Evolutionary conservation across 2,113 vertebrate genomes (phyloP).

Genomic region (Motacilla alba): DNA sequence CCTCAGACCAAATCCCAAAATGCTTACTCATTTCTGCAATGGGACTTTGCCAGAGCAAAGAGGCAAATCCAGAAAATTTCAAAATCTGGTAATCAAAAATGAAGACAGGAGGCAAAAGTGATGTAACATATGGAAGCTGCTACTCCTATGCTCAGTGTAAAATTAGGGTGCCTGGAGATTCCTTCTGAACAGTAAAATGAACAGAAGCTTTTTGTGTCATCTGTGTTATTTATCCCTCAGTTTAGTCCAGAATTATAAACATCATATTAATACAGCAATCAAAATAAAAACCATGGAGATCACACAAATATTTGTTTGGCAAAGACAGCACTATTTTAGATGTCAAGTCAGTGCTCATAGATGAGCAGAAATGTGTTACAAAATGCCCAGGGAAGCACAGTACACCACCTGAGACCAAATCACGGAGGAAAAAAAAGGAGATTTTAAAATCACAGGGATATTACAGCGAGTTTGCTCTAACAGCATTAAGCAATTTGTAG

Average conservation of each 20-base stretch:
- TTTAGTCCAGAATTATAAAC: neutral
- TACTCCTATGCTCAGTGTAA: neutral
- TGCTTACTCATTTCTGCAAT: constrained; percentile 22
- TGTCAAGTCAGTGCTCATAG: neutral
- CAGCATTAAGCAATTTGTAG: neutral
- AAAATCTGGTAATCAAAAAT: neutral
- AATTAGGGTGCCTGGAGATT: neutral
- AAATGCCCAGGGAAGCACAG: neutral
- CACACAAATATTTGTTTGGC: neutral
- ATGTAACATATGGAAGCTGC: neutral
- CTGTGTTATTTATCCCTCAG: neutral
- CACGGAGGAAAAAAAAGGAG: neutral
- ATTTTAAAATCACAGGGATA: neutral
- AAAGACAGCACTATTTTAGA: neutral
- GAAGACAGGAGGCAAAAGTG: neutral
- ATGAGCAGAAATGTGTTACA: neutral
- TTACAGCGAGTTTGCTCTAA: neutral
- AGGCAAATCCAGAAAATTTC: neutral
- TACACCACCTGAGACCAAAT: neutral
- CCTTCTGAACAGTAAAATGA: neutral
- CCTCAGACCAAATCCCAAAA: neutral
- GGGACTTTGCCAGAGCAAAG: neutral
- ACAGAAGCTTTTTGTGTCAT: neutral
- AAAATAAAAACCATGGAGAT: neutral
- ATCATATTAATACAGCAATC: neutral